These are phyloP conservation scores for Morinoia aosen DNA, from an alignment of 2,888 invertebrate genomes.

Conservation along the genomic window DNA sequence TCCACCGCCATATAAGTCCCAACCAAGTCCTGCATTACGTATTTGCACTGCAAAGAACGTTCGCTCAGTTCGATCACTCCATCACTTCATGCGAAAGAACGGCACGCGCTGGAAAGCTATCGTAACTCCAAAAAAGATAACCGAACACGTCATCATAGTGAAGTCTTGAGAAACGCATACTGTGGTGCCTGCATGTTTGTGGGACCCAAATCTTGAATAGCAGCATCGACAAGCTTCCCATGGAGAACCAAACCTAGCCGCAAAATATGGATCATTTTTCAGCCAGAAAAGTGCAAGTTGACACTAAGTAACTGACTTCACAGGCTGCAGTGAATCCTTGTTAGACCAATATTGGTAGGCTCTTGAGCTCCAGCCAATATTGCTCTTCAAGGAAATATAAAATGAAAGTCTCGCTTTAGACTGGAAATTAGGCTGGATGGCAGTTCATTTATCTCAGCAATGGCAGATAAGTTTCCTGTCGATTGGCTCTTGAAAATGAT, in stretches of 20 bases:
- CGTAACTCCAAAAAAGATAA: too few relatives aligned
- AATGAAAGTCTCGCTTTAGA: neutral
- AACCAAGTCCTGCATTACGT: neutral
- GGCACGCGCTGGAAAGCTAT: neutral
- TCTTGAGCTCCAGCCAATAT: constrained; percentile 14
- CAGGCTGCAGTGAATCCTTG: constrained; percentile 5
- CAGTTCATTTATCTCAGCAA: neutral
- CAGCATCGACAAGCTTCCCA: neutral
- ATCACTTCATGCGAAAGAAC: neutral
- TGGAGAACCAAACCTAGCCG: neutral
- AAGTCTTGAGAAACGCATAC: neutral
- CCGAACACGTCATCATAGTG: neutral
- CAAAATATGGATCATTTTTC: constrained; percentile 16
- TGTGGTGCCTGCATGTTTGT: neutral
- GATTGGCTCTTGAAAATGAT: neutral
- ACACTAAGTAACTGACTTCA: constrained; percentile 37
- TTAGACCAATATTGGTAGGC: constrained; percentile 35
- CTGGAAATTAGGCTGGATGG: constrained; percentile 35
- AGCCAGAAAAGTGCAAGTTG: neutral
- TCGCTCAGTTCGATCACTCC: neutral
- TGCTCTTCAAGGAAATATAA: constrained; percentile 14
- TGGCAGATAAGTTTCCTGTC: neutral
- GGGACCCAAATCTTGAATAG: neutral
- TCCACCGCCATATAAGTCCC: neutral
- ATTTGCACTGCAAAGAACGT: neutral